A percentile compares a stretch with the other conserved stretches of the same genome.
phyloP scores from a whole-genome alignment of 2,888 invertebrate genomes.

The Microctonus aethiopoides region DNA sequence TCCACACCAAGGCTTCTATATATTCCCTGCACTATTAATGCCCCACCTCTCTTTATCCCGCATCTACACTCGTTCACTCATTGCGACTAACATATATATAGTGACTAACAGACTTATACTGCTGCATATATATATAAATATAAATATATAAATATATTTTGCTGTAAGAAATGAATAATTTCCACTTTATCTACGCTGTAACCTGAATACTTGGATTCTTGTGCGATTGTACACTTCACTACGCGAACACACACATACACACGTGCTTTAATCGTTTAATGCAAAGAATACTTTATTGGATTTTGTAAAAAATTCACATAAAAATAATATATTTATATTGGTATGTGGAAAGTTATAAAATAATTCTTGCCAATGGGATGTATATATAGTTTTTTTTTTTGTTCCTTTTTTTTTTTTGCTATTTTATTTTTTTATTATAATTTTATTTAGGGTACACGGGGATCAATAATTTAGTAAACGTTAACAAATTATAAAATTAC shows the following conservation, averaged over 20 bases:
- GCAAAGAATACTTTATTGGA: slow-evolving; percentile 1
- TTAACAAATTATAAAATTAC: neutral
- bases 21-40: slow-evolving; percentile 50
- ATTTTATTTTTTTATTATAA: neutral
- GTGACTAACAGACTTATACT: neutral
- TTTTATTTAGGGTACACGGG: neutral
- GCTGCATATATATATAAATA: neutral
- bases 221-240: slow-evolving; percentile 22
- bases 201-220: slow-evolving; percentile 48
- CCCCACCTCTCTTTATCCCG: slow-evolving; percentile 26
- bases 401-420: neutral
- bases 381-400: neutral
- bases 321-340: neutral
- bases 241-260: too few relatives aligned
- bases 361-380: neutral
- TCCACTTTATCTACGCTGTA: slow-evolving; percentile 33
- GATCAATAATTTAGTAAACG: neutral
- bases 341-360: neutral
- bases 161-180: slow-evolving; percentile 30
- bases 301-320: neutral
- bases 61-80: slow-evolving; percentile 13
- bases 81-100: neutral
- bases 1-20: slow-evolving; percentile 55
- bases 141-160: neutral
- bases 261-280: slow-evolving; percentile 1